phyloP scores from a whole-genome alignment of 2,888 invertebrate genomes.

The Trichopria drosophilae region DNA sequence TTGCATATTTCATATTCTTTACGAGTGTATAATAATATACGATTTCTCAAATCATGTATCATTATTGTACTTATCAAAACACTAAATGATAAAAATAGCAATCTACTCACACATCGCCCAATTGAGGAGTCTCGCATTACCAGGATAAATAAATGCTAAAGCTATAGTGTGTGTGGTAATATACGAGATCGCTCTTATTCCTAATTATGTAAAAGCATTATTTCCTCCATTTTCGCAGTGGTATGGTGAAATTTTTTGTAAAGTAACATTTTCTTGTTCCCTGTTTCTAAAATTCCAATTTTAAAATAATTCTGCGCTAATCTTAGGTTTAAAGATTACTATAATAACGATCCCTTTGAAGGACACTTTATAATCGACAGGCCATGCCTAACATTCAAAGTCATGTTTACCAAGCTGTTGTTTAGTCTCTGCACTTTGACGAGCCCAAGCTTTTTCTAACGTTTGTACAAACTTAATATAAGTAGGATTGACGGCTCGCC shows the following conservation, averaged over 20 bases:
- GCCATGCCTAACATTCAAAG: slow-evolving; percentile 87
- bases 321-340: slow-evolving; percentile 24
- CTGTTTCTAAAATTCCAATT: slow-evolving; percentile 32
- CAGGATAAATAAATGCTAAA: slow-evolving; percentile 88
- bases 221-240: too few species aligned
- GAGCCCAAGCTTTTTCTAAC: slow-evolving; percentile 57
- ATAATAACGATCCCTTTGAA: slow-evolving; percentile 21
- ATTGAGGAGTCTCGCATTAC: slow-evolving; percentile 76
- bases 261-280: slow-evolving; percentile 37
- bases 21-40: too few species aligned
- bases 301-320: slow-evolving; percentile 34
- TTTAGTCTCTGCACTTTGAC: slow-evolving; percentile 59
- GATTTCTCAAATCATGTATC: too few species aligned
- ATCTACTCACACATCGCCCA: slow-evolving; percentile 72
- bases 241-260: too few species aligned
- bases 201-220: too few species aligned
- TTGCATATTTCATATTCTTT: too few species aligned
- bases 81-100: too few species aligned
- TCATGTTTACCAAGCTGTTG: slow-evolving; percentile 73
- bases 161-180: slow-evolving; percentile 87
- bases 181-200: too few species aligned
- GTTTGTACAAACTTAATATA: slow-evolving; percentile 72
- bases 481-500: slow-evolving; percentile 68
- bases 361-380: slow-evolving; percentile 68
- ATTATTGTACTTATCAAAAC: too few species aligned